Base-by-base conservation (phyloP, 2,888 invertebrate genomes). In the Callimorpha dominula region DNA sequence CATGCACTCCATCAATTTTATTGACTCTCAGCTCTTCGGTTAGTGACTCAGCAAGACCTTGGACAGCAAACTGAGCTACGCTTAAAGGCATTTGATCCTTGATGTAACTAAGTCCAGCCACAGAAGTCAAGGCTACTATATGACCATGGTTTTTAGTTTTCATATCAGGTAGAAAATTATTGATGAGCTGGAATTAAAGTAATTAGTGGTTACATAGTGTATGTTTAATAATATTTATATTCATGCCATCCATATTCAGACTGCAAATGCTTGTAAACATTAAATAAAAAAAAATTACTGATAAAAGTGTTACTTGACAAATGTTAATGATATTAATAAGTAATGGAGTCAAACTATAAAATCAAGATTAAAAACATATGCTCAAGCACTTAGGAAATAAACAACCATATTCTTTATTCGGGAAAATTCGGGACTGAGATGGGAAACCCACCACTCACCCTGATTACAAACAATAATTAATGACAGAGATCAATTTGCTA, bases 51-150 rank as follows among this genome's bases (percentile, higher is more conserved):
- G 97, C 96, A 54, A 97, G 90, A 5, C 97, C 97, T 85, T 97
- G 96, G 1, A 97, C 96, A 20, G 97, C 97, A 88, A 97, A 97
- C 89, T 97, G 97, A 0, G 97, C 96, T 0, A 97, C 96, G 73
- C 96, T 96, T 17, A 97, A 89, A 0, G 97, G 96, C 89, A 97
- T 95, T 81, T 96, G 96, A 79, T 96, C 96, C 66, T 96, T 95
- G 43, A 96, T 93, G 67, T 96, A 96, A 73, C 96, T 96, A 4
- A 97, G 89, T 8, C 97, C 97, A 70, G 97, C 97, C 1, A 97
- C 96, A 12, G 97, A 97, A 6, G 96, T 97, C 49, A 97, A 86
- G 2, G 96, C 96, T 7, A 97, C 96, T 66, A 97, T 95, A 78
- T 97, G 97, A 12, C 97, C 97, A 79, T 93, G 96, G 65, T 96